Evolutionary conservation across 2,888 invertebrate genomes (phyloP).

Genomic region (Brachycybe producta): DNA sequence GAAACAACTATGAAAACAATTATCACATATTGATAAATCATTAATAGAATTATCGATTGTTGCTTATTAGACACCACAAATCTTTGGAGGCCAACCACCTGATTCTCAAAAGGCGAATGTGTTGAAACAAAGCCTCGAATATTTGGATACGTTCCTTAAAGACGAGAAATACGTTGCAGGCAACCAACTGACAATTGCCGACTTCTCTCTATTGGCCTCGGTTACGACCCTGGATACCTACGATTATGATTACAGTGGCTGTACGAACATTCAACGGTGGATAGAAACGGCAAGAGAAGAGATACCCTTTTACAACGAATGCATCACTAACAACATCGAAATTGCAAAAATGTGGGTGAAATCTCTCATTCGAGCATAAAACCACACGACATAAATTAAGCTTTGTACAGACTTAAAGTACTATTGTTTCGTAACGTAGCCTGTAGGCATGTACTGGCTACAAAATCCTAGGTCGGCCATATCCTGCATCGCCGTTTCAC

Average conservation of each 20-base stretch:
- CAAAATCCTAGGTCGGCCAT: no score
- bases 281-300: slow-evolving; percentile 24
- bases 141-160: slow-evolving; percentile 27
- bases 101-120: slow-evolving; percentile 27
- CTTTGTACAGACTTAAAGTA: no score
- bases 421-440: no score
- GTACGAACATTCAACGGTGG: slow-evolving; percentile 24
- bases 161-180: slow-evolving; percentile 29
- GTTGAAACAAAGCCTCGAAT: slow-evolving; percentile 27
- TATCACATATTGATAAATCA: no score
- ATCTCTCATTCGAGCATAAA: no score
- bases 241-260: slow-evolving; percentile 27
- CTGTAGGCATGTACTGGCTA: no score
- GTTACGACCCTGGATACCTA: slow-evolving; percentile 28
- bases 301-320: slow-evolving; percentile 27
- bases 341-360: slow-evolving; percentile 14
- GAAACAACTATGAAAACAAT: no score
- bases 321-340: slow-evolving; percentile 25
- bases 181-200: slow-evolving; percentile 30
- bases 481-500: no score
- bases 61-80: slow-evolving; percentile 22
- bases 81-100: slow-evolving; percentile 22
- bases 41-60: background rate
- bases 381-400: no score
- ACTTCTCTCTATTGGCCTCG: slow-evolving; percentile 30